A percentile compares a stretch with the other conserved stretches of the same genome.
Evolutionary conservation across 1,140 invertebrate species (phyloP).

Genomic region (Panagrolaimus sp.): DNA sequence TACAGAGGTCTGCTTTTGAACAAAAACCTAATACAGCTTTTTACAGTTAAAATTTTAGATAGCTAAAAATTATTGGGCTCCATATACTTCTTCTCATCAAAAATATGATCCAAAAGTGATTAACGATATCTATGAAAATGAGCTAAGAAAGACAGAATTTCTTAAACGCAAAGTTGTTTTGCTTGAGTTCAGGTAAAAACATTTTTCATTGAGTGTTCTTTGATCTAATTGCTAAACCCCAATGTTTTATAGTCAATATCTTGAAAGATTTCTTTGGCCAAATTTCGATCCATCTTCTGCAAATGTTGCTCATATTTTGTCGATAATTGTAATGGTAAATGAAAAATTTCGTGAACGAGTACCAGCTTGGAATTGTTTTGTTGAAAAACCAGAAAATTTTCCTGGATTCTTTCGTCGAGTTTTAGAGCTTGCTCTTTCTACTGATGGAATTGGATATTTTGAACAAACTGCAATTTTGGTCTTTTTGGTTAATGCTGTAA

Average conservation of each 20-base stretch:
- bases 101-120: too few relatives aligned
- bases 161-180: too few relatives aligned
- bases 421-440: slow-evolving; percentile 67
- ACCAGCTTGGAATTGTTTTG: slow-evolving; percentile 74
- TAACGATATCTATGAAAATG: too few relatives aligned
- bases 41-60: too few relatives aligned
- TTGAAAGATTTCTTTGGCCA: slow-evolving; percentile 96
- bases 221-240: too few relatives aligned
- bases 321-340: slow-evolving; percentile 93
- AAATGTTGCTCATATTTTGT: slow-evolving; percentile 68
- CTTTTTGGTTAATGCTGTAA: slow-evolving; percentile 92
- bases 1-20: too few relatives aligned
- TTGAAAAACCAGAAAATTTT: slow-evolving; percentile 31
- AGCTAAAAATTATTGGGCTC: too few relatives aligned
- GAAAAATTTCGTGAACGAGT: slow-evolving; percentile 95
- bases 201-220: too few relatives aligned
- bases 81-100: too few relatives aligned
- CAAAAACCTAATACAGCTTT: too few relatives aligned
- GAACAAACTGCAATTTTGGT: slow-evolving; percentile 82
- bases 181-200: too few relatives aligned
- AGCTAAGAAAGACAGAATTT: too few relatives aligned
- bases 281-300: slow-evolving; percentile 69
- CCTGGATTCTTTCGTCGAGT: slow-evolving; percentile 81
- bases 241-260: slow-evolving; percentile 74
- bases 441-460: slow-evolving; percentile 64